Conservation (phyloP, 2,888 invertebrate species). For the Lutraria lutraria region DNA sequence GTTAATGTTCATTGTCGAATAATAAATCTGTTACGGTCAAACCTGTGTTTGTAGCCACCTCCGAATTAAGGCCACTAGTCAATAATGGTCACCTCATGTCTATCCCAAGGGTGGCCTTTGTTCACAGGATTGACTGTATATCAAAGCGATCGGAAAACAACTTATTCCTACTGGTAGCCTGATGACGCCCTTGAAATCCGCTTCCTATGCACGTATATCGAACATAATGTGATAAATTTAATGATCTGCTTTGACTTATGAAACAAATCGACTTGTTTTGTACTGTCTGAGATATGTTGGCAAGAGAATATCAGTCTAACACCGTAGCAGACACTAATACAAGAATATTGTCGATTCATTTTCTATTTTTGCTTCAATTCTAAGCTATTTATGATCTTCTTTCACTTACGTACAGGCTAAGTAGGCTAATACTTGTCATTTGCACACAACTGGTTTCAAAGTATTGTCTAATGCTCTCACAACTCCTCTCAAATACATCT, state of each 20-base stretch:
- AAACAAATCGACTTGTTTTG: background rate
- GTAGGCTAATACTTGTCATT: background rate
- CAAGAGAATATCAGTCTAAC: background rate
- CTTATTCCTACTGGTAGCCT: too few relatives aligned
- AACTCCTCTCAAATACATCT: background rate
- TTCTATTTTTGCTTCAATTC: background rate
- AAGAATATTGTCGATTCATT: background rate
- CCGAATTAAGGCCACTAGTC: too few relatives aligned
- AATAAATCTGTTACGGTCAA: too few relatives aligned
- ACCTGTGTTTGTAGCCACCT: too few relatives aligned
- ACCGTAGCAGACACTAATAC: background rate
- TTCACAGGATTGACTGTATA: too few relatives aligned
- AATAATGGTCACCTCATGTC: too few relatives aligned
- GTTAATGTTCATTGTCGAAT: too few relatives aligned
- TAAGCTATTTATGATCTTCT: constrained; percentile 8
- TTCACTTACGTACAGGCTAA: constrained; percentile 1
- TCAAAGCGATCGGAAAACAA: too few relatives aligned
- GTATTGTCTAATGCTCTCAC: background rate
- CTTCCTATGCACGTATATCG: background rate
- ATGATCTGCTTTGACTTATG: background rate
- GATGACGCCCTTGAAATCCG: background rate
- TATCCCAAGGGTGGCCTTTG: too few relatives aligned
- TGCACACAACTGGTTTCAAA: background rate
- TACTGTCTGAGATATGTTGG: background rate
- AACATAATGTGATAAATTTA: background rate